phyloP scores from a whole-genome alignment of 2,113 vertebrate species.

The Anas platyrhynchos region DNA sequence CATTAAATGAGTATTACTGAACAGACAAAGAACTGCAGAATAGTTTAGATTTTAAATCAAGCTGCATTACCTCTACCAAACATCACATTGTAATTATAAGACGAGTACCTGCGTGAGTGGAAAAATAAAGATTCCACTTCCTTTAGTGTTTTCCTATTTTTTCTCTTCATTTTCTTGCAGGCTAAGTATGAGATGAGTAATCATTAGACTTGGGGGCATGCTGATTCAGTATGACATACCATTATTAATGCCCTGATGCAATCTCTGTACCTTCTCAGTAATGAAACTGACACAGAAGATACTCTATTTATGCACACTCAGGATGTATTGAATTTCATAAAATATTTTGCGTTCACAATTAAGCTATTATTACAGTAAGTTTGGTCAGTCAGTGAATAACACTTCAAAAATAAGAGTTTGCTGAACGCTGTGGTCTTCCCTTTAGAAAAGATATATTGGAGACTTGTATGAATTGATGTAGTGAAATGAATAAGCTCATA shows the following conservation, averaged over 20 bases:
- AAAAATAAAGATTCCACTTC: not conserved
- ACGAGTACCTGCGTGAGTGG: not conserved
- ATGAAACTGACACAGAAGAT: not conserved
- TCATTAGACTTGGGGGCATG: not conserved
- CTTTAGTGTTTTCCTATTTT: not conserved
- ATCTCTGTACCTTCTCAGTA: not conserved
- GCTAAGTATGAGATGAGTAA: not conserved
- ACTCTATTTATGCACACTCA: not conserved
- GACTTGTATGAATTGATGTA: not conserved
- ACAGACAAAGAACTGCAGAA: not conserved
- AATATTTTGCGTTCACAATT: not conserved
- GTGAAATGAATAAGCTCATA: not conserved
- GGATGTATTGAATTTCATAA: not conserved
- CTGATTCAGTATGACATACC: not conserved
- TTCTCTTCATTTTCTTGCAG: not conserved
- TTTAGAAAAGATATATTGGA: not conserved
- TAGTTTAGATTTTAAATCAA: conserved; percentile 1
- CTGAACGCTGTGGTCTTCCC: not conserved
- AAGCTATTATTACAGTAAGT: not conserved
- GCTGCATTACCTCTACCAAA: not conserved
- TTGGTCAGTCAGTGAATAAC: not conserved
- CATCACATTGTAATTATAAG: not conserved
- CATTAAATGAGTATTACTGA: not conserved
- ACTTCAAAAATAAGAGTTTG: not conserved
- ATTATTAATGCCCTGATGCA: not conserved